A percentile compares a stretch with the other conserved stretches of the same genome.
Conservation (phyloP, 2,797 vertebrate species). For the Galaxias olidus region DNA sequence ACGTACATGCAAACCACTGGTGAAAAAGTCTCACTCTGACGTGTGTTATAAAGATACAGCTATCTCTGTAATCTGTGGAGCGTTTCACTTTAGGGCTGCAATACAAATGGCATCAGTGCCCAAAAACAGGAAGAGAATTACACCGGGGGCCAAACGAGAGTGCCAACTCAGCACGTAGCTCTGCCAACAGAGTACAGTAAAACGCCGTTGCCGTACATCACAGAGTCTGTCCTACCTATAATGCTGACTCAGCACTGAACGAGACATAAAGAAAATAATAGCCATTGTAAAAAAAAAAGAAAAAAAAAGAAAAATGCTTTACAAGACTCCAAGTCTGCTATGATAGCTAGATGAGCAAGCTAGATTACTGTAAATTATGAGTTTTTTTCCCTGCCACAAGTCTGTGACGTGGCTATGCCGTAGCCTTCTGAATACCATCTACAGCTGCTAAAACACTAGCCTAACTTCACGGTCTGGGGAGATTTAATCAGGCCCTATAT, state of each 20-base stretch:
- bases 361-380: too few species aligned
- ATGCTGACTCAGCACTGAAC: not conserved
- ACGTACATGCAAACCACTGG: not conserved
- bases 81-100: conserved; percentile 36
- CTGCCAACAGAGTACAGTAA: conserved; percentile 43
- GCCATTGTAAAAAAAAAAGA: too few species aligned
- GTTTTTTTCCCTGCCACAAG: too few species aligned
- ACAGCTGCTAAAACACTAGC: too few species aligned
- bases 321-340: too few species aligned
- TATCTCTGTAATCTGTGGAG: conserved; percentile 19
- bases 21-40: conserved; percentile 16
- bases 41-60: conserved; percentile 3
- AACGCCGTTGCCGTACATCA: conserved; percentile 3
- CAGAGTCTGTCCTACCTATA: not conserved
- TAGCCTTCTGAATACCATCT: too few species aligned
- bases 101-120: conserved; percentile 42
- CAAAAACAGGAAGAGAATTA: conserved; percentile 52
- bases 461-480: too few species aligned
- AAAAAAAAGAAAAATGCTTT: too few species aligned
- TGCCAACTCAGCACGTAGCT: conserved; percentile 40
- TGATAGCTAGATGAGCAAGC: too few species aligned
- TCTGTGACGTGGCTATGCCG: too few species aligned
- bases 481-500: too few species aligned
- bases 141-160: conserved; percentile 38
- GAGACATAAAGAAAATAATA: too few species aligned